These are phyloP conservation scores for Oedothorax gibbosus DNA, from an alignment of 1,140 invertebrate species.

Conservation along the genomic window DNA sequence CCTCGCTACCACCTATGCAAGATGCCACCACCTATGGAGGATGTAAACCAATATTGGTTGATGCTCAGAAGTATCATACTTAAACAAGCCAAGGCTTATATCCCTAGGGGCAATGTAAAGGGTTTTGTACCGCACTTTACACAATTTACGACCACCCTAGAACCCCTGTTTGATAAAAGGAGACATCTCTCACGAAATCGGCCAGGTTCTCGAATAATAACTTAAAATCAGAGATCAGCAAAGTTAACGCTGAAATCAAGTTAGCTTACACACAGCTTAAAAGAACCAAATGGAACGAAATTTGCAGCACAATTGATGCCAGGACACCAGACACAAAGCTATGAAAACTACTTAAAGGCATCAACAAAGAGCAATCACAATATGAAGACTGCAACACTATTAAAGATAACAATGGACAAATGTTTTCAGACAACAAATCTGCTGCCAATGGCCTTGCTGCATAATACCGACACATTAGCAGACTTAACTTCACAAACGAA, in stretches of 20 bases:
- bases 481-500: too few relatives aligned
- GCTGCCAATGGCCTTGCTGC: too few relatives aligned
- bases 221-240: too few relatives aligned
- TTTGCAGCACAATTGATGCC: conserved; percentile 4
- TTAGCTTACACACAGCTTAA: conserved; percentile 7
- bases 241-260: conserved; percentile 27
- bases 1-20: background rate
- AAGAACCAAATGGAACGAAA: background rate
- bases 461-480: too few relatives aligned
- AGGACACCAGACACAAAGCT: conserved; percentile 20
- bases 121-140: background rate
- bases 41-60: too few relatives aligned
- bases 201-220: background rate
- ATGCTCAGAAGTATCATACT: too few relatives aligned
- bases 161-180: conserved; percentile 23
- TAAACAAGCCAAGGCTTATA: too few relatives aligned
- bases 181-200: too few relatives aligned
- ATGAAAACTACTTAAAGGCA: conserved; percentile 3
- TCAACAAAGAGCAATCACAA: background rate
- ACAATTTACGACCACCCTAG: background rate
- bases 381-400: conserved; percentile 2
- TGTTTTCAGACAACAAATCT: conserved; percentile 1
- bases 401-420: conserved; percentile 15
- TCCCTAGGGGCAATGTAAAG: conserved; percentile 34
- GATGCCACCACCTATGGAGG: too few relatives aligned